phyloP scores from a whole-genome alignment of 2,113 vertebrate genomes.

The Chloroceryle aenea region DNA sequence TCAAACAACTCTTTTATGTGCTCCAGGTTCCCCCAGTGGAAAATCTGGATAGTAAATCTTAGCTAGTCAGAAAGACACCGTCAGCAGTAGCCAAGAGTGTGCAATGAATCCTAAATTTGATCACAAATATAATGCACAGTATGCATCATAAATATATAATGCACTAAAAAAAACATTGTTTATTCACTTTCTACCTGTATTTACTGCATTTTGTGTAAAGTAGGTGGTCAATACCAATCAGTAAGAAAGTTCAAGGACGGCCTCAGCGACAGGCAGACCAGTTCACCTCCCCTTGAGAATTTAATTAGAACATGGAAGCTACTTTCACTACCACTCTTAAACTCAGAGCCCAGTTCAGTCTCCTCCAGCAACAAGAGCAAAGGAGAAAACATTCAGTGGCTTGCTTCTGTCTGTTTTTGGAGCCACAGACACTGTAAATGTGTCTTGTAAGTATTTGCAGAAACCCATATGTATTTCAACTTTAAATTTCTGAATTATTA shows the following conservation, averaged over 20 bases:
- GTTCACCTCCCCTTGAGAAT: not conserved
- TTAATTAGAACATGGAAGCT: not conserved
- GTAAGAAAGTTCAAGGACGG: not conserved
- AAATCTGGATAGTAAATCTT: not conserved
- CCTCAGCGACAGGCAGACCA: not conserved
- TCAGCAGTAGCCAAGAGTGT: not conserved
- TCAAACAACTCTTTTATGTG: not conserved
- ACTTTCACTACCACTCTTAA: not conserved
- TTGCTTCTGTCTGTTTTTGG: not conserved
- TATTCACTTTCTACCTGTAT: not conserved
- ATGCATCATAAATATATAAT: not conserved
- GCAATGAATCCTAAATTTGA: not conserved
- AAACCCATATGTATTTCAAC: not conserved
- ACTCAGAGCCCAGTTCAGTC: not conserved
- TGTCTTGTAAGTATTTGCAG: not conserved
- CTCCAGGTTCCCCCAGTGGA: not conserved
- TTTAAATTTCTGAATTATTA: not conserved
- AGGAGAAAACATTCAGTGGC: not conserved
- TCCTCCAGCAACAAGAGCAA: not conserved
- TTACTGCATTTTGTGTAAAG: not conserved
- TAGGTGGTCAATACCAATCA: not conserved
- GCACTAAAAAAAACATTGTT: not conserved
- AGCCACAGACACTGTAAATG: not conserved
- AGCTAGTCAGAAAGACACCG: not conserved
- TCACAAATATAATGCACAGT: not conserved